Evolutionary conservation across 2,113 vertebrate genomes (phyloP).

Genomic region (Cairina moschata): DNA sequence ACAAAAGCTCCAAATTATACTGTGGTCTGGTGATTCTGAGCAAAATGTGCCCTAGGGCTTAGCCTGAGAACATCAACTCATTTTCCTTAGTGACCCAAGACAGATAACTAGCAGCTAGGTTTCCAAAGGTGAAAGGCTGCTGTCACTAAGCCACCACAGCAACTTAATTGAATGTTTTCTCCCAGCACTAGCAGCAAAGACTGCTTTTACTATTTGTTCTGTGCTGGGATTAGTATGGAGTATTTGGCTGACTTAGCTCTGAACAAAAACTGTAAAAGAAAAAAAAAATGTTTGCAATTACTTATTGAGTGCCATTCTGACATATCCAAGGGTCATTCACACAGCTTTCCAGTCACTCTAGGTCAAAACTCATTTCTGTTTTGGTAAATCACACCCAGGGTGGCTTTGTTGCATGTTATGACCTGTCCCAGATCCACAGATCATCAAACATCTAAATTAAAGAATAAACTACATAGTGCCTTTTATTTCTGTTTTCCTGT

Average conservation of each 20-base stretch:
- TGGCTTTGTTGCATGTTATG: slow-evolving; percentile 35
- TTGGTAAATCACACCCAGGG: slow-evolving; percentile 28
- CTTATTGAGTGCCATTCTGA: slow-evolving; percentile 55
- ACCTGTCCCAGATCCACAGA: not conserved
- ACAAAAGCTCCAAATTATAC: slow-evolving; percentile 41
- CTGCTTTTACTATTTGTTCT: slow-evolving; percentile 51
- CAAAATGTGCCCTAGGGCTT: slow-evolving; percentile 53
- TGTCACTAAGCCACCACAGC: slow-evolving; percentile 57
- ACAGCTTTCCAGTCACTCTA: slow-evolving; percentile 7
- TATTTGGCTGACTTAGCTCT: not conserved
- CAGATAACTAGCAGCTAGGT: slow-evolving; percentile 46
- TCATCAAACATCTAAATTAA: slow-evolving; percentile 49
- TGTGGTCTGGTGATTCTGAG: slow-evolving; percentile 9
- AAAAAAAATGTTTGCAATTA: slow-evolving; percentile 35
- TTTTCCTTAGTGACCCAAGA: slow-evolving; percentile 56
- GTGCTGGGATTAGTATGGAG: slow-evolving; percentile 38
- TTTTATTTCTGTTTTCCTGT: not conserved
- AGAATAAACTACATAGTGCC: not conserved
- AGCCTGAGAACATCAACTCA: slow-evolving; percentile 42
- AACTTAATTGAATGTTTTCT: slow-evolving; percentile 71
- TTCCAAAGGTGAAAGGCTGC: slow-evolving; percentile 63
- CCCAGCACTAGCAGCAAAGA: slow-evolving; percentile 12
- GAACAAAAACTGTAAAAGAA: slow-evolving; percentile 41
- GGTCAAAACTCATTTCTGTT: slow-evolving; percentile 68
- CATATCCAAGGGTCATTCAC: slow-evolving; percentile 43